These are phyloP conservation scores for Hartigia nigra DNA, from an alignment of 2,888 invertebrate species.

Conservation along the genomic window DNA sequence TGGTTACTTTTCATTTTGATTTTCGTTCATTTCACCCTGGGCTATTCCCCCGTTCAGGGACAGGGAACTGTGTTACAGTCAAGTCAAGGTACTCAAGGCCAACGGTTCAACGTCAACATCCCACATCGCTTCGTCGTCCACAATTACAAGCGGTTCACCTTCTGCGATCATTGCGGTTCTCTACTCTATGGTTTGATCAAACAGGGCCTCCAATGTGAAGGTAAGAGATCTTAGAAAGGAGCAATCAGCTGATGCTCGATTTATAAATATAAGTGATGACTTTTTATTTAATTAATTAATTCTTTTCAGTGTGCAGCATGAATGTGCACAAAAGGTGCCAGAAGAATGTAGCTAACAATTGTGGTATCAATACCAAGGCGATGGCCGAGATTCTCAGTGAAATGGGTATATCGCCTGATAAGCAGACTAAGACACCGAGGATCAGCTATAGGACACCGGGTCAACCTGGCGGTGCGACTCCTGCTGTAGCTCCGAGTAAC, in stretches of 20 bases:
- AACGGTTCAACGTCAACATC: conserved; percentile 97
- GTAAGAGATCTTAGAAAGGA: conserved; percentile 61
- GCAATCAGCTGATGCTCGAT: neutral
- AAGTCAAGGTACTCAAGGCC: conserved; percentile 74
- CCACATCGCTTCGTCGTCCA: conserved; percentile 97
- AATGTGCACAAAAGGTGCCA: conserved; percentile 99
- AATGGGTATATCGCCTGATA: conserved; percentile 92
- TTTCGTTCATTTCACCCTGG: conserved; percentile 13
- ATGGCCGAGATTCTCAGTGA: conserved; percentile 94
- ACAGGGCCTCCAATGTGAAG: conserved; percentile 97
- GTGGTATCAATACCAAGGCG: conserved; percentile 96
- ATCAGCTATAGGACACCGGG: conserved; percentile 48
- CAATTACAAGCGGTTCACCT: conserved; percentile 97
- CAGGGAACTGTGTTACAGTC: conserved; percentile 62
- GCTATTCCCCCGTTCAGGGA: conserved; percentile 36
- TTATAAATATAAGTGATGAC: neutral
- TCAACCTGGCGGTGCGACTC: conserved; percentile 13
- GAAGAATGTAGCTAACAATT: conserved; percentile 99
- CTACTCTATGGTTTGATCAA: conserved; percentile 95
- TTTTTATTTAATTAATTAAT: neutral
- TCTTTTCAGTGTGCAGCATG: conserved; percentile 84
- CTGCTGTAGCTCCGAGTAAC: neutral
- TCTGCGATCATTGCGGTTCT: conserved; percentile 99
- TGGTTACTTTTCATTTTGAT: conserved; percentile 22
- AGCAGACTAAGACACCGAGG: conserved; percentile 71